These are phyloP conservation scores for Apamea crenata DNA, from an alignment of 2,888 invertebrate genomes.

Conservation along the genomic window DNA sequence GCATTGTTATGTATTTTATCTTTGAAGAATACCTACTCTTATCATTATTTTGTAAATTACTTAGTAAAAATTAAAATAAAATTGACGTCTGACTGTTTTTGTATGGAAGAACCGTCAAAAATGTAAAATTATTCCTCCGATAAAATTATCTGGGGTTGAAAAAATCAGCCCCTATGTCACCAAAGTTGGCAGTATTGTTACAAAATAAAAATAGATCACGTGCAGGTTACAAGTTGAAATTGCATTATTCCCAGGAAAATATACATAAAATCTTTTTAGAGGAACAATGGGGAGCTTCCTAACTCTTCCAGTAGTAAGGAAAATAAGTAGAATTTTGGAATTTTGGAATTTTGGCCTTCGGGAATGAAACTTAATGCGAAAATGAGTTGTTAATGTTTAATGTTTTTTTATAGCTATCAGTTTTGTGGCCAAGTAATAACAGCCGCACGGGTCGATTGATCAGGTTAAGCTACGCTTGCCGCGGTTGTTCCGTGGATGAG, in stretches of 20 bases:
- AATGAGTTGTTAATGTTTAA: no score
- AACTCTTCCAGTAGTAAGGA: background rate
- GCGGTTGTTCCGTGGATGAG: no score
- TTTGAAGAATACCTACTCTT: background rate
- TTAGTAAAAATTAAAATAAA: background rate
- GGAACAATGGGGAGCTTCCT: background rate
- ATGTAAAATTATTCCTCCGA: no score
- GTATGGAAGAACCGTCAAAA: no score
- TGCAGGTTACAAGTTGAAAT: constrained; percentile 24
- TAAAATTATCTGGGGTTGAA: no score
- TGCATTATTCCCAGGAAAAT: constrained; percentile 6
- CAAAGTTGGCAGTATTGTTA: constrained; percentile 14
- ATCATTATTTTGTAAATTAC: background rate
- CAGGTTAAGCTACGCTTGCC: no score
- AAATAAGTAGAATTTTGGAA: background rate
- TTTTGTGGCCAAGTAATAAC: no score
- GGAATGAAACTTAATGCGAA: background rate
- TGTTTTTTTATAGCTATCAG: no score
- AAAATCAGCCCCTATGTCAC: background rate
- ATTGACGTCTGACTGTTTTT: no score
- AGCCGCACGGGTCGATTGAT: no score
- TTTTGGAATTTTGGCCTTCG: no score
- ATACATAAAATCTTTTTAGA: background rate
- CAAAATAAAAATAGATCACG: constrained; percentile 17
- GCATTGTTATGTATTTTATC: background rate